These are phyloP conservation scores for Neoarius graeffei DNA, from an alignment of 2,113 vertebrate species.

Conservation along the genomic window DNA sequence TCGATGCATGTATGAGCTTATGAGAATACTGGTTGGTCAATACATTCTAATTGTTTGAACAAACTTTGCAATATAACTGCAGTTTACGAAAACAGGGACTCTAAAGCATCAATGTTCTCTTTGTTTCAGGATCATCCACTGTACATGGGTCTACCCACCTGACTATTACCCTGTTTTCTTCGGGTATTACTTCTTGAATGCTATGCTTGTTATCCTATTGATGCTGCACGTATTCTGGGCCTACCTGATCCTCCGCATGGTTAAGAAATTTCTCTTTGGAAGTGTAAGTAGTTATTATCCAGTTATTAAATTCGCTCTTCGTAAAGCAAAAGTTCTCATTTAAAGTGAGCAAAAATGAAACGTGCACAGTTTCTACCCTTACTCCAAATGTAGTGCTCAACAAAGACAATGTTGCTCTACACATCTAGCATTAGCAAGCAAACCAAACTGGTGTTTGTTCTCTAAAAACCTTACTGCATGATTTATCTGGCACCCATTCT, in stretches of 20 bases:
- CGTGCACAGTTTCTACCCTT: not conserved
- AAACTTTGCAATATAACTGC: not conserved
- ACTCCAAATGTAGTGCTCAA: not conserved
- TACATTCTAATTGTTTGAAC: not conserved
- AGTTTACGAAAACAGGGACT: not conserved
- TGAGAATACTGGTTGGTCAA: not conserved
- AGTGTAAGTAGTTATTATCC: conserved; percentile 74
- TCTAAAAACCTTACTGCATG: not conserved
- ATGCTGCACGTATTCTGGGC: conserved; percentile 91
- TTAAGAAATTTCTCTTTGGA: conserved; percentile 81
- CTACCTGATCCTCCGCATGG: conserved; percentile 84
- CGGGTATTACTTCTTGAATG: conserved; percentile 90
- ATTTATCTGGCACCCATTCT: not conserved
- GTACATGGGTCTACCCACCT: conserved; percentile 81
- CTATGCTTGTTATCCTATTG: conserved; percentile 81
- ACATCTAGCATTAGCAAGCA: not conserved
- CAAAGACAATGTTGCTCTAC: not conserved
- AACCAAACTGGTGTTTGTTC: not conserved
- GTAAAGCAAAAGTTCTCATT: not conserved
- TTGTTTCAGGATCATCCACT: conserved; percentile 86
- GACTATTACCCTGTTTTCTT: conserved; percentile 81
- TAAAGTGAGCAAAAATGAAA: not conserved
- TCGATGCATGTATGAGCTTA: not conserved
- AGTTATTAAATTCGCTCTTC: not conserved
- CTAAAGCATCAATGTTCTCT: not conserved